These are phyloP conservation scores for Radopholus similis DNA, from an alignment of 1,140 invertebrate species.

Conservation along the genomic window DNA sequence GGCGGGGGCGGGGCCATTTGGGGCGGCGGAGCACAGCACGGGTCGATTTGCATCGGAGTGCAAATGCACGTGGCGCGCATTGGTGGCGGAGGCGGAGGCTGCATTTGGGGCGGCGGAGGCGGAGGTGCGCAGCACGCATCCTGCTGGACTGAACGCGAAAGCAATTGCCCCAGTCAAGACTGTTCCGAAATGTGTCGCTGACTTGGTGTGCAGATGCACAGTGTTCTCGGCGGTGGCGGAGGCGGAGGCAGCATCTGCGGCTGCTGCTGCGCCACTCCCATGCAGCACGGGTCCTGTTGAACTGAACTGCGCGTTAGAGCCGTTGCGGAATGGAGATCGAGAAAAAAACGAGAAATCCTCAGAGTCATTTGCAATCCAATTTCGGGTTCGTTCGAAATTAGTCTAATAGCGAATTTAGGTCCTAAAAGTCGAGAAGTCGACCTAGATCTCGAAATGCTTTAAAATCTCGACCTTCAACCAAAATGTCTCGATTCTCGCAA, in stretches of 20 bases:
- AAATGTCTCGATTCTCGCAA: no score
- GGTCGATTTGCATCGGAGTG: constrained; percentile 27
- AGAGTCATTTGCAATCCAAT: no score
- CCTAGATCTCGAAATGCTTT: no score
- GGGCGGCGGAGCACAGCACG: constrained; percentile 20
- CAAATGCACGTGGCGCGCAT: constrained; percentile 9
- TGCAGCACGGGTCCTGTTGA: constrained; percentile 6
- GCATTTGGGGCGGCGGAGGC: not conserved
- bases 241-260: not conserved
- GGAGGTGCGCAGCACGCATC: constrained; percentile 10
- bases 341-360: no score
- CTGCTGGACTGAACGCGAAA: constrained; percentile 14
- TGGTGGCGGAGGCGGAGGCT: not conserved
- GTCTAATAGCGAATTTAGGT: no score
- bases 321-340: no score
- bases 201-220: constrained; percentile 10
- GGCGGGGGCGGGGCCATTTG: constrained; percentile 11
- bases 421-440: no score
- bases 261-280: not conserved
- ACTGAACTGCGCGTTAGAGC: no score
- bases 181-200: not conserved
- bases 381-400: not conserved
- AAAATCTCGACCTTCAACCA: no score
- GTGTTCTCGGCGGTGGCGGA: not conserved
- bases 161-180: not conserved